phyloP scores from a whole-genome alignment of 2,888 invertebrate species.

The Abscondita cerata region DNA sequence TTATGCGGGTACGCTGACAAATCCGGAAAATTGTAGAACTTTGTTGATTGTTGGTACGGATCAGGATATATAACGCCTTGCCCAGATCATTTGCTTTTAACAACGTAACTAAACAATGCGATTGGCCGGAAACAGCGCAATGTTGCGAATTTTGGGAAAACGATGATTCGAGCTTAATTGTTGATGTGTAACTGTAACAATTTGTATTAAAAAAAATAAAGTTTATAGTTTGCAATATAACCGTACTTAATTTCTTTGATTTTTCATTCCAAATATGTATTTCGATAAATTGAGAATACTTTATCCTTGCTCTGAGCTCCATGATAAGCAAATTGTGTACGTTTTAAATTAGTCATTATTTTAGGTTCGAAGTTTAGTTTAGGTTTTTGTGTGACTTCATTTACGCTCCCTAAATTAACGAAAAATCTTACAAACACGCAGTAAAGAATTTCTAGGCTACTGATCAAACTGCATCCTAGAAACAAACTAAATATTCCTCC shows the following conservation, averaged over 20 bases:
- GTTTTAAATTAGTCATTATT: too few species aligned
- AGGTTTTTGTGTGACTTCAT: background rate
- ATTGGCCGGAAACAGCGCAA: slow-evolving; percentile 38
- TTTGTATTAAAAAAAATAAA: too few species aligned
- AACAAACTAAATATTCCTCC: slow-evolving; percentile 59
- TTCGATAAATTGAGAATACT: too few species aligned
- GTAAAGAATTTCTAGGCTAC: slow-evolving; percentile 56
- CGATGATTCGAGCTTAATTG: slow-evolving; percentile 9
- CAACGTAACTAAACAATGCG: slow-evolving; percentile 32
- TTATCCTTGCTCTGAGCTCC: too few species aligned
- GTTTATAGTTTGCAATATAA: too few species aligned
- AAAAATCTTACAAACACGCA: slow-evolving; percentile 49
- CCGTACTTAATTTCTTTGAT: too few species aligned
- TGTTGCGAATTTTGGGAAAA: slow-evolving; percentile 47
- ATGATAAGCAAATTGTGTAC: too few species aligned
- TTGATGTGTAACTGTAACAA: slow-evolving; percentile 1
- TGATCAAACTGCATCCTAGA: slow-evolving; percentile 57
- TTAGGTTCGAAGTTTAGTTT: too few species aligned
- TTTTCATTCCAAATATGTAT: too few species aligned
- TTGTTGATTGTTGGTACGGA: slow-evolving; percentile 37
- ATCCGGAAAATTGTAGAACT: slow-evolving; percentile 37
- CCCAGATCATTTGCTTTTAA: slow-evolving; percentile 40
- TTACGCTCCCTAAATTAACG: slow-evolving; percentile 36
- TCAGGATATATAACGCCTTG: slow-evolving; percentile 35
- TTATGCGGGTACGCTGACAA: slow-evolving; percentile 30